Percentiles rank a stretch among this genome's conserved stretches.
Evolutionary conservation across 2,888 invertebrate genomes (phyloP).

Genomic region (Athalia circularis): DNA sequence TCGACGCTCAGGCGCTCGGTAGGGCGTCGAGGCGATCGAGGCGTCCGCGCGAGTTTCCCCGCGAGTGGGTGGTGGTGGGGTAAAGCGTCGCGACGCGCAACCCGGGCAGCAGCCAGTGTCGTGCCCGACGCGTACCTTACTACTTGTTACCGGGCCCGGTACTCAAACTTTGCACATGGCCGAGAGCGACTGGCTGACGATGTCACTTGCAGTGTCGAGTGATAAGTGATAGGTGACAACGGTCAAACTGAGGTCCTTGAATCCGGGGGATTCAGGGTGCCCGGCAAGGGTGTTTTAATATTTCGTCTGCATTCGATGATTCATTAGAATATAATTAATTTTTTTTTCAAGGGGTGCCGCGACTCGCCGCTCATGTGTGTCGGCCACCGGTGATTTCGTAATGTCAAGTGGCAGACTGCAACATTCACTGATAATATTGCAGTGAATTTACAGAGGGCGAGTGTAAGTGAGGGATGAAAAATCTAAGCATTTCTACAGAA

Average conservation of each 20-base stretch:
- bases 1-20: conserved; percentile 45
- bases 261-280: conserved; percentile 17
- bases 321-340: background rate
- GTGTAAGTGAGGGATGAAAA: background rate
- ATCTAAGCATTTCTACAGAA: conserved; percentile 5
- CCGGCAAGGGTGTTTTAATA: conserved; percentile 15
- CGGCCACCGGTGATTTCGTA: too few species aligned
- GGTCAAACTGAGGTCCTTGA: conserved; percentile 14
- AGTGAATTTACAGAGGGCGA: too few species aligned
- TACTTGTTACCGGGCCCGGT: conserved; percentile 42
- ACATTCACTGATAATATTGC: too few species aligned
- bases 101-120: conserved; percentile 60
- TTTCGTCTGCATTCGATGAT: background rate
- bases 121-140: conserved; percentile 60
- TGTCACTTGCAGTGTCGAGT: conserved; percentile 35
- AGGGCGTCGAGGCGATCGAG: conserved; percentile 47
- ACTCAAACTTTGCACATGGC: conserved; percentile 40
- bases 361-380: background rate
- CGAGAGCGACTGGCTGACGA: conserved; percentile 33
- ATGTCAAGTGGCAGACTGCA: too few species aligned
- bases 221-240: conserved; percentile 33
- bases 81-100: conserved; percentile 51
- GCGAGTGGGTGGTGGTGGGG: conserved; percentile 38
- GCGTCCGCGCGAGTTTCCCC: conserved; percentile 45
- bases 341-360: background rate